Evolutionary conservation across 2,797 vertebrate genomes (phyloP).

Genomic region (Sebastes matsubarae): DNA sequence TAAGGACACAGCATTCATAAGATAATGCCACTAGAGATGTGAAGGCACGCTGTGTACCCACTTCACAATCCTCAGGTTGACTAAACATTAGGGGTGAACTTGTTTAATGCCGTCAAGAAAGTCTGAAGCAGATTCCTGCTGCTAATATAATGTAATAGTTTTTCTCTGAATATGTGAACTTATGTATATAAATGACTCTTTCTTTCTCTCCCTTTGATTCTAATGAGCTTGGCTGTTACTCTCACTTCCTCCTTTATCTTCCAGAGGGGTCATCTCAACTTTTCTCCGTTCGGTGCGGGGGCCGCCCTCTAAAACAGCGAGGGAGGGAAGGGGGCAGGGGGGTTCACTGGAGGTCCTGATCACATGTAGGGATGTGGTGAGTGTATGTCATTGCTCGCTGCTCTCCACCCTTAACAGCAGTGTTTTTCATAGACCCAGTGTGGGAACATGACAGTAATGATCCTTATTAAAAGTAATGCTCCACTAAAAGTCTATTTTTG

Average conservation of each 20-base stretch:
- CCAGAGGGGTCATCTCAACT: conserved; percentile 88
- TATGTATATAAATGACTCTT: neutral
- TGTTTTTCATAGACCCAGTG: conserved; percentile 61
- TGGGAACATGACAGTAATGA: conserved; percentile 9
- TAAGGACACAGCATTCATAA: conserved; percentile 19
- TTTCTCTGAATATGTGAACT: neutral
- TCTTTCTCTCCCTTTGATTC: conserved; percentile 15
- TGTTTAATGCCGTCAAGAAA: neutral
- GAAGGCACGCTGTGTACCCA: conserved; percentile 40
- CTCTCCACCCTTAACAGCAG: conserved; percentile 53
- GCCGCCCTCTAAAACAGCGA: conserved; percentile 82
- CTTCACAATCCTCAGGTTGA: conserved; percentile 28
- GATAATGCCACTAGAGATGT: conserved; percentile 27
- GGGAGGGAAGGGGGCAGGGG: conserved; percentile 38
- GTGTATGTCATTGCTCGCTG: conserved; percentile 61
- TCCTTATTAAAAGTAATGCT: conserved; percentile 18
- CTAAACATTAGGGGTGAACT: conserved; percentile 23
- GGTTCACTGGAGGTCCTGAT: conserved; percentile 66
- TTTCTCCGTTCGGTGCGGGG: conserved; percentile 87
- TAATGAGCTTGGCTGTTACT: conserved; percentile 39
- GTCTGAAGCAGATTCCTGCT: neutral
- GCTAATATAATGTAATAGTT: neutral
- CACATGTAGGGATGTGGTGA: conserved; percentile 80
- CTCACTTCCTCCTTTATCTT: conserved; percentile 65
- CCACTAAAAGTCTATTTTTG: neutral